Evolutionary conservation across 2,113 vertebrate genomes (phyloP).

Genomic region (Sapajus apella): DNA sequence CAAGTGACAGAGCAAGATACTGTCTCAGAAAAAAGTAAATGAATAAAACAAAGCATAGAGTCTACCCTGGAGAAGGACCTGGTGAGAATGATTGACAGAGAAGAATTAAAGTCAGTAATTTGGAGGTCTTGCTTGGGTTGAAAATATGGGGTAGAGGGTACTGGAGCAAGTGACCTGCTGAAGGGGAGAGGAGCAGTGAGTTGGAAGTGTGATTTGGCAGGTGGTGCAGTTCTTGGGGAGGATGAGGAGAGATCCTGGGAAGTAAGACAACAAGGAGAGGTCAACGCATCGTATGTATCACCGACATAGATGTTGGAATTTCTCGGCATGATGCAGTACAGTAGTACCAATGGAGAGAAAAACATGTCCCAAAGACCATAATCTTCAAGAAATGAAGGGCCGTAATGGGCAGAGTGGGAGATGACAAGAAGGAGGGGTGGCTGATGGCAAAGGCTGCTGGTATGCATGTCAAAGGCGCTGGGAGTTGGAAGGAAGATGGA

Average conservation of each 20-base stretch:
- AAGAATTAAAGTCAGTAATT: not conserved
- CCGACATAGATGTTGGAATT: not conserved
- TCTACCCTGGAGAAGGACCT: not conserved
- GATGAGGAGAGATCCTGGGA: not conserved
- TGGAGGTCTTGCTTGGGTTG: not conserved
- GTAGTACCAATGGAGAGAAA: not conserved
- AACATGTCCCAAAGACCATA: too few species aligned
- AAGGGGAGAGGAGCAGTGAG: too few species aligned
- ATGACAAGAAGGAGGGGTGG: not conserved
- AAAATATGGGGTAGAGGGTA: not conserved
- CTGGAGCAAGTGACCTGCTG: not conserved
- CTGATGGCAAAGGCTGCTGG: not conserved
- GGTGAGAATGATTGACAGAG: not conserved
- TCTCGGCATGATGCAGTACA: not conserved
- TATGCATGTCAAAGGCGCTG: not conserved
- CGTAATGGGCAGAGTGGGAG: not conserved
- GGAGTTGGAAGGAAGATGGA: not conserved
- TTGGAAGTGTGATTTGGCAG: not conserved
- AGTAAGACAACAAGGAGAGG: not conserved
- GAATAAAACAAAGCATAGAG: too few species aligned
- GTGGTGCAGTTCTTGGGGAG: not conserved
- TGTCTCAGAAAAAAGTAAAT: too few species aligned
- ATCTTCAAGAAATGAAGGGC: not conserved
- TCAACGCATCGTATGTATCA: not conserved
- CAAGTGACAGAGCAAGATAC: too few species aligned